phyloP scores from a whole-genome alignment of 2,113 vertebrate species.

The Thamnaconus septentrionalis region DNA sequence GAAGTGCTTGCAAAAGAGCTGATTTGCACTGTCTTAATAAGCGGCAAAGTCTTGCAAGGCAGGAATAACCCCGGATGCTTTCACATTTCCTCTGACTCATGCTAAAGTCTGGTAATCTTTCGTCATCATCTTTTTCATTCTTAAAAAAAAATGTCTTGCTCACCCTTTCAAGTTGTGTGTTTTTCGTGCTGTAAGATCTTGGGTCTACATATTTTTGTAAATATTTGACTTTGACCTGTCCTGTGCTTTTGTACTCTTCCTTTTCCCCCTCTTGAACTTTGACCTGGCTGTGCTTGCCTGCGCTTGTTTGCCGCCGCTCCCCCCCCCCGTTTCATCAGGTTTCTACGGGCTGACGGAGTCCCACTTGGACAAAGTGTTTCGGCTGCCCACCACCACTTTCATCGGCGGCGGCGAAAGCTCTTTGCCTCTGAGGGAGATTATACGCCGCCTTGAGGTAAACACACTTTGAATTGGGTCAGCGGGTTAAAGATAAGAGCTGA shows the following conservation, averaged over 20 bases:
- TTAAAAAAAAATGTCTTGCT: no score
- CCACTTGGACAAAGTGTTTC: conserved; percentile 91
- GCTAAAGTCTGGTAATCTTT: no score
- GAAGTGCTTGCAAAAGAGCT: no score
- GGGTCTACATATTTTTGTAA: no score
- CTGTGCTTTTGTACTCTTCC: background rate
- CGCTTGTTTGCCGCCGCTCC: background rate
- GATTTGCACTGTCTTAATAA: no score
- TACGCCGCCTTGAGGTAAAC: conserved; percentile 87
- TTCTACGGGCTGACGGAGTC: conserved; percentile 88
- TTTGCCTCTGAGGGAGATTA: conserved; percentile 89
- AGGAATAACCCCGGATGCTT: no score
- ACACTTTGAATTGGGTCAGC: background rate
- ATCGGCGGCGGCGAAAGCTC: conserved; percentile 87
- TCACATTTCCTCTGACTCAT: no score
- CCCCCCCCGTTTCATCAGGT: conserved; percentile 70
- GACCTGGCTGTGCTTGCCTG: background rate
- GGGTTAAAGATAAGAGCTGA: background rate
- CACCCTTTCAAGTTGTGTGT: no score
- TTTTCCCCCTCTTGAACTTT: background rate
- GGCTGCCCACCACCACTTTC: conserved; percentile 91
- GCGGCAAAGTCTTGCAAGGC: no score
- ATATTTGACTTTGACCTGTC: no score
- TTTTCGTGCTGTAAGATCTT: no score
- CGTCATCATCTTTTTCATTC: no score